phyloP scores from a whole-genome alignment of 1,140 invertebrate genomes.

The Samia ricini region DNA sequence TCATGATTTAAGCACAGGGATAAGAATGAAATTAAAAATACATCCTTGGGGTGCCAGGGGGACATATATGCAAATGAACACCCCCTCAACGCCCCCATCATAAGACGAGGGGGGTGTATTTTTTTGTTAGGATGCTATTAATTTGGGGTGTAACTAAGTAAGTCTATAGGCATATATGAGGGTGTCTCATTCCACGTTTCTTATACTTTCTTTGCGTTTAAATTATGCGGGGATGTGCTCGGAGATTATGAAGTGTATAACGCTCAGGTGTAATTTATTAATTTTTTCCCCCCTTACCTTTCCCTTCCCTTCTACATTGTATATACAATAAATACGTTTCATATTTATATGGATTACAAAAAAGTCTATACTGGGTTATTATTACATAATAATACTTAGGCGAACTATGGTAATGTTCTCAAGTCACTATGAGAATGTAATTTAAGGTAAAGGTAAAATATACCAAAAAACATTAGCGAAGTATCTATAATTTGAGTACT shows the following conservation, averaged over 20 bases:
- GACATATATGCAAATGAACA: constrained; percentile 76
- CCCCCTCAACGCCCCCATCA: constrained; percentile 48
- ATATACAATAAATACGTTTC: background rate
- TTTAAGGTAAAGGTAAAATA: background rate
- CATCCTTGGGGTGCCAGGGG: constrained; percentile 72
- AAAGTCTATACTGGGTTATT: background rate
- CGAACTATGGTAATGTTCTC: too few relatives aligned
- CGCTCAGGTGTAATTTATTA: constrained; percentile 33
- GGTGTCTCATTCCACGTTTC: constrained; percentile 40
- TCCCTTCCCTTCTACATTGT: background rate
- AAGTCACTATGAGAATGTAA: background rate
- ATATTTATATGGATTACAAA: background rate
- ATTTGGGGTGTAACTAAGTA: constrained; percentile 73
- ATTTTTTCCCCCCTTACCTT: constrained; percentile 15
- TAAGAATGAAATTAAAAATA: constrained; percentile 78
- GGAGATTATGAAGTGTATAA: constrained; percentile 54
- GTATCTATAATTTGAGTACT: too few relatives aligned
- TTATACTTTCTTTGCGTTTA: constrained; percentile 47
- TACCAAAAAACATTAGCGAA: too few relatives aligned
- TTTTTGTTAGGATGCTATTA: constrained; percentile 77
- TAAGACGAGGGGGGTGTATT: constrained; percentile 66
- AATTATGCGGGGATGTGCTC: constrained; percentile 61
- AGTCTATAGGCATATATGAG: constrained; percentile 57
- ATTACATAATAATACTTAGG: background rate
- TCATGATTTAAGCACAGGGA: constrained; percentile 76